Conservation (phyloP, 2,797 vertebrate genomes). For the Tarsius wallacei region DNA sequence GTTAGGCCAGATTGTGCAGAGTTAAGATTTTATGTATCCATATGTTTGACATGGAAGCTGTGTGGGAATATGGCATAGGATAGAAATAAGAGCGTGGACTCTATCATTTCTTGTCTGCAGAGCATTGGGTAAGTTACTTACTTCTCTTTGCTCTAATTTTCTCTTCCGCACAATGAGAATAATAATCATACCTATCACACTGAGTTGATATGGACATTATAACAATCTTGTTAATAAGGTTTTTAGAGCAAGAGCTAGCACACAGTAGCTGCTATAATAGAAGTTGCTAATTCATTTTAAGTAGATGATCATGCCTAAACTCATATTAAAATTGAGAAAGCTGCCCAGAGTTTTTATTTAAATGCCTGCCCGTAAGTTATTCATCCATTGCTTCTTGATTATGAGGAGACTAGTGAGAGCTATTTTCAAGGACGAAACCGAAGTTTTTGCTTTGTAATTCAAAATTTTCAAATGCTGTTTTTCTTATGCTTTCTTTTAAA, state of each 20-base stretch:
- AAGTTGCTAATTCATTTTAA: conserved; percentile 17
- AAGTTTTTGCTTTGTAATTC: conserved; percentile 15
- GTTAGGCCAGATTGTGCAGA: neutral
- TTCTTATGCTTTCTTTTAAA: conserved; percentile 51
- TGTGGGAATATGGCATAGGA: neutral
- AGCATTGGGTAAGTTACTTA: neutral
- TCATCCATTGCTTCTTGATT: neutral
- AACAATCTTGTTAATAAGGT: neutral
- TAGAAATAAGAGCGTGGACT: neutral
- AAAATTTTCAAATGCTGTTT: conserved; percentile 36
- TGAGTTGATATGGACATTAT: neutral
- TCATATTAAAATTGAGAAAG: neutral
- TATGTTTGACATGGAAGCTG: neutral
- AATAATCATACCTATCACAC: neutral
- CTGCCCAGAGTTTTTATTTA: neutral
- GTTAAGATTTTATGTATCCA: neutral
- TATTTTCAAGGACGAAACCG: neutral
- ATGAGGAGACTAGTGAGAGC: neutral
- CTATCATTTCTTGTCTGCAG: neutral
- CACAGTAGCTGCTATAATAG: neutral
- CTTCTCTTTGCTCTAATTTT: neutral
- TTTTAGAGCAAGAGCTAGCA: neutral
- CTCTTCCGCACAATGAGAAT: conserved; percentile 18
- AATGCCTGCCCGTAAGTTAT: neutral
- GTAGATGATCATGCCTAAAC: neutral